Conservation (phyloP, 1,140 invertebrate genomes). For the Hyposmocoma kahamanoa region DNA sequence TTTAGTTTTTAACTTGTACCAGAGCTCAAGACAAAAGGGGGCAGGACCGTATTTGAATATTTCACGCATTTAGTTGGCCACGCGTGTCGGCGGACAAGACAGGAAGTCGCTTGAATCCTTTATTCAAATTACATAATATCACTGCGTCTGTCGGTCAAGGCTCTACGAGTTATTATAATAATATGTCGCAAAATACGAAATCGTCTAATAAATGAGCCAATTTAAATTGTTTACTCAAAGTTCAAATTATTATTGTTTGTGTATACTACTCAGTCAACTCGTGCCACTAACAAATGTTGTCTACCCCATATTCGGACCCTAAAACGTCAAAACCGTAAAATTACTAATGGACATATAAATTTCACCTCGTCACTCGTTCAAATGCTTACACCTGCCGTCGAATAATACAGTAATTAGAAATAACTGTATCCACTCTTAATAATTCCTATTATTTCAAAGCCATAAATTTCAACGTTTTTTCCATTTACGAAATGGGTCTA, state of each 20-base stretch:
- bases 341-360: slow-evolving; percentile 42
- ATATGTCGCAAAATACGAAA: too few species aligned
- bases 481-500: slow-evolving; percentile 8
- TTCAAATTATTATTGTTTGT: too few species aligned
- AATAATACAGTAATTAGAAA: slow-evolving; percentile 35
- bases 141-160: slow-evolving; percentile 28
- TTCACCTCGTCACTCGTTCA: slow-evolving; percentile 20
- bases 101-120: slow-evolving; percentile 38
- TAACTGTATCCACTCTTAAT: slow-evolving; percentile 11
- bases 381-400: slow-evolving; percentile 29
- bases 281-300: too few species aligned
- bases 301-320: too few species aligned
- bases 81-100: slow-evolving; percentile 27
- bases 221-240: too few species aligned
- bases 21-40: slow-evolving; percentile 17
- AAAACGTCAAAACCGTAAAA: slow-evolving; percentile 24
- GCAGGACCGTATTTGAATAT: slow-evolving; percentile 40
- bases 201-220: too few species aligned
- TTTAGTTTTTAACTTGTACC: slow-evolving; percentile 15
- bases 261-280: too few species aligned
- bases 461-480: slow-evolving; percentile 20
- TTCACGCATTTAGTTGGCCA: slow-evolving; percentile 34
- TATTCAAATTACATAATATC: slow-evolving; percentile 13
- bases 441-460: slow-evolving; percentile 15
- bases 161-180: too few species aligned